Conservation (phyloP, 2,797 vertebrate species). For the Cryptoblepharus egeriae region DNA sequence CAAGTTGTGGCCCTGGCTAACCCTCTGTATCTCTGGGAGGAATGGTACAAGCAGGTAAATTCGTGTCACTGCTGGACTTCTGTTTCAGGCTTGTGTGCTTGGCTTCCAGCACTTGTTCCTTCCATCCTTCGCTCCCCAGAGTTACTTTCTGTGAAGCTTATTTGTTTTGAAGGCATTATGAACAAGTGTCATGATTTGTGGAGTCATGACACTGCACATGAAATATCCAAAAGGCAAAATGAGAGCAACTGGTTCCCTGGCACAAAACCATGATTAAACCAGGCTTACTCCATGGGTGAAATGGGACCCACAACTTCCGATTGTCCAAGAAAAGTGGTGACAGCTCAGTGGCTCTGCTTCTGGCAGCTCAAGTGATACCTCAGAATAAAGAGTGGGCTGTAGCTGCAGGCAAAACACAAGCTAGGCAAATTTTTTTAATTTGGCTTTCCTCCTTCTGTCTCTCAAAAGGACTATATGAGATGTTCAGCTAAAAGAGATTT, state of each 20-base stretch:
- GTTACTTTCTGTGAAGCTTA: not conserved
- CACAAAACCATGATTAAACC: not conserved
- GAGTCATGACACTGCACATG: not conserved
- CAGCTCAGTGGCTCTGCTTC: not conserved
- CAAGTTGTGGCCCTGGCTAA: too few species aligned
- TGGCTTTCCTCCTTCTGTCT: not conserved
- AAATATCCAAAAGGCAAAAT: not conserved
- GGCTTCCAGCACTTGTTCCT: not conserved
- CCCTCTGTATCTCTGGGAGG: not conserved
- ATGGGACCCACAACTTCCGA: not conserved
- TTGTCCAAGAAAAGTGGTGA: constrained; percentile 15
- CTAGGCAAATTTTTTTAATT: not conserved
- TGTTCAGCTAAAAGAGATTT: too few species aligned
- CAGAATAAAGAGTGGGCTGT: not conserved
- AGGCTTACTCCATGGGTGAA: not conserved
- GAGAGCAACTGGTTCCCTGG: not conserved
- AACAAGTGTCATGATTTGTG: not conserved
- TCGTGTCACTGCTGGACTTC: not conserved
- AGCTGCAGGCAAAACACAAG: not conserved
- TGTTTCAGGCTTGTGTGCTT: not conserved
- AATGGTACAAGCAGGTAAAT: not conserved
- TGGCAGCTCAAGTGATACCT: not conserved
- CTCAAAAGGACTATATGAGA: not conserved
- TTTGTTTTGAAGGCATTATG: not conserved
- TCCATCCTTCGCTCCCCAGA: not conserved